Conservation (phyloP, 92 coral and sea anemone species). For the Actinernus sp. region DNA sequence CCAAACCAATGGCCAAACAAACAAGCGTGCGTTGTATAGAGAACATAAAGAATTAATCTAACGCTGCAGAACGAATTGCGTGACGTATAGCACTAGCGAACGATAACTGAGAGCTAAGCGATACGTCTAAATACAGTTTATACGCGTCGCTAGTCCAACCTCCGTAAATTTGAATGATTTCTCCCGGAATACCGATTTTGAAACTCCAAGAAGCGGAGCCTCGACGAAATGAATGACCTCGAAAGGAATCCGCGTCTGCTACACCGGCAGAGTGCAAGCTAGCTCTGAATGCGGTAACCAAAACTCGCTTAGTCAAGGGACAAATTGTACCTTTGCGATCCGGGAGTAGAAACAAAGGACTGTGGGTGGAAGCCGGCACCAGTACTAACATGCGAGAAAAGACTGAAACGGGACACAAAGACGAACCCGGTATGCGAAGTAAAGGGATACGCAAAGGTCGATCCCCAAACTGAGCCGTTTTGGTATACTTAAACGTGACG, state of each 20-base stretch:
- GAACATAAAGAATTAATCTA: background rate
- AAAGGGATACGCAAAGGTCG: slow-evolving; percentile 12
- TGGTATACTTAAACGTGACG: slow-evolving; percentile 23
- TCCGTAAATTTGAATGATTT: slow-evolving; percentile 9
- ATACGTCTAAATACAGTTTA: slow-evolving; percentile 5
- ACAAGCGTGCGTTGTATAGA: too few species aligned
- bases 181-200: slow-evolving; percentile 1
- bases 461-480: slow-evolving; percentile 17
- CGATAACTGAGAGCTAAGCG: slow-evolving; percentile 1
- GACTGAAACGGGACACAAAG: slow-evolving; percentile 10
- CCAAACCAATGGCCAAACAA: slow-evolving; percentile 9
- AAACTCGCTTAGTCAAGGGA: slow-evolving; percentile 3
- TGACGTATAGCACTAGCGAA: background rate
- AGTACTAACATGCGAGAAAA: slow-evolving; percentile 3
- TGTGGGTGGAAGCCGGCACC: background rate
- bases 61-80: background rate
- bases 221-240: slow-evolving; percentile 20
- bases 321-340: background rate
- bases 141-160: slow-evolving; percentile 13
- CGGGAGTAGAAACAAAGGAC: background rate
- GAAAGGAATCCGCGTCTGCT: background rate
- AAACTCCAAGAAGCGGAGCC: slow-evolving; percentile 17
- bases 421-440: background rate
- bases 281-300: background rate
- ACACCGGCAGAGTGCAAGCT: too few species aligned